These are phyloP conservation scores for Sthenelais limicola DNA, from an alignment of 2,888 invertebrate genomes.

Conservation along the genomic window DNA sequence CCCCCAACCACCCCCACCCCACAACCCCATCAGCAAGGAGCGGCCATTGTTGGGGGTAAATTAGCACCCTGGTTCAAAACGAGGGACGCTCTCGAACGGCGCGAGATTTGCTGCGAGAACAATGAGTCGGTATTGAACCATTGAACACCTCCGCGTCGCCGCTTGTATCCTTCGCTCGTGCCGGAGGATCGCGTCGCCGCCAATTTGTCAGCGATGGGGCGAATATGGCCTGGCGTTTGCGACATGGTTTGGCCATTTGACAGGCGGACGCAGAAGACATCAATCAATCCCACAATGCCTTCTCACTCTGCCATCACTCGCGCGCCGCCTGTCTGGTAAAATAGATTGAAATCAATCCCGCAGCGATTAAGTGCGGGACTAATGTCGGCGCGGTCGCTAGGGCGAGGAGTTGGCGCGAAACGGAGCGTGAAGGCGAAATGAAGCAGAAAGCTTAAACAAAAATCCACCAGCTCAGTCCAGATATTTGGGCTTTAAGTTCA, in stretches of 20 bases:
- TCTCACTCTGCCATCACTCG: conserved; percentile 17
- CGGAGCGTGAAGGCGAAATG: conserved; percentile 23
- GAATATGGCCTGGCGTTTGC: too few species aligned
- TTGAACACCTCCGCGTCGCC: too few species aligned
- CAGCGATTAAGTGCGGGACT: conserved; percentile 29
- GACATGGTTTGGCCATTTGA: conserved; percentile 36
- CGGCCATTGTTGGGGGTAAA: too few species aligned
- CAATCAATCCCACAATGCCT: conserved; percentile 30
- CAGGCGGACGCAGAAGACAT: conserved; percentile 16
- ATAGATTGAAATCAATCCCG: conserved; percentile 39
- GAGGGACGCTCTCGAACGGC: too few species aligned
- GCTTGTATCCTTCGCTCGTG: too few species aligned
- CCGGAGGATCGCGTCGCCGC: not conserved
- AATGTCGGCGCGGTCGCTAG: conserved; percentile 7
- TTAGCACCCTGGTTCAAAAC: too few species aligned
- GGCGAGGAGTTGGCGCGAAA: not conserved
- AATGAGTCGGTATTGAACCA: too few species aligned
- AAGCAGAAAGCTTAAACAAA: conserved; percentile 21
- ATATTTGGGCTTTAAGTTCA: conserved; percentile 32
- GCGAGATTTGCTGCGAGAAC: too few species aligned
- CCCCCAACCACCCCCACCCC: too few species aligned
- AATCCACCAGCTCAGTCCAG: not conserved
- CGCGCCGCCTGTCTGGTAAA: not conserved
- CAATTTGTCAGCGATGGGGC: conserved; percentile 24
- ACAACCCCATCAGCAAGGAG: too few species aligned